Evolutionary conservation across 2,888 invertebrate species (phyloP), one percentile per base, ranked within the genome.

Genomic region (Stomorhina lunata): DNA sequence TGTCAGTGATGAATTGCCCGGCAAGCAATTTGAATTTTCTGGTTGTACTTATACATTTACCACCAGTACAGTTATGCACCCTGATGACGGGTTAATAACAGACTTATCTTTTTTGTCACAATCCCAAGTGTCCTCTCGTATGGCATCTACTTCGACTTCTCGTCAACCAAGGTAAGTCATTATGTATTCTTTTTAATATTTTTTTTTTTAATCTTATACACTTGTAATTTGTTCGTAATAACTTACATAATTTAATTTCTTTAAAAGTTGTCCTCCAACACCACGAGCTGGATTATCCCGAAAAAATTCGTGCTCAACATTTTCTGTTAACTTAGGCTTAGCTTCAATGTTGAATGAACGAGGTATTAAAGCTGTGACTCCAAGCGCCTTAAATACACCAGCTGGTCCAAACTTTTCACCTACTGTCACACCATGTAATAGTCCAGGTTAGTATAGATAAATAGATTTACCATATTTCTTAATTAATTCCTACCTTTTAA

Each of bases 371-470:
- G 95, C 95, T 12, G 94, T 93, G 0, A 94, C 95, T n/a, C 94
- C 95, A 4, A 94, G 94, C 53, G 93, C 93, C 48, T 90, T 94
- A 0, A 92, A 93, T 84, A 93, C 95, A 4, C 95, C 95, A 6
- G 93, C 93, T 50, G 94, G 93, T 29, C 92, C 92, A 2, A 93
- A 93, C 84, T 96, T 93, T 90, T 93, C 95, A 6, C 96, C 96
- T 3, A 97, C 97, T 0, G 96, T 96, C 6, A 97, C 97, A 5
- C 97, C 97, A 1, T 95, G 96, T 88, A 97, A 97, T 90, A 96
- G 96, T 88, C 97, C 97, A 1, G 94, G 95, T 86, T 91, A 83
- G 80, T 59, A 6, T 68, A 57, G 6, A 10, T 29, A 27, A 27
- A 43, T 32, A 29, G 55, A 15, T 55, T 20, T 10, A 22, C 10